These are phyloP conservation scores for Bradypus variegatus DNA, from an alignment of 2,797 vertebrate species.

Conservation along the genomic window DNA sequence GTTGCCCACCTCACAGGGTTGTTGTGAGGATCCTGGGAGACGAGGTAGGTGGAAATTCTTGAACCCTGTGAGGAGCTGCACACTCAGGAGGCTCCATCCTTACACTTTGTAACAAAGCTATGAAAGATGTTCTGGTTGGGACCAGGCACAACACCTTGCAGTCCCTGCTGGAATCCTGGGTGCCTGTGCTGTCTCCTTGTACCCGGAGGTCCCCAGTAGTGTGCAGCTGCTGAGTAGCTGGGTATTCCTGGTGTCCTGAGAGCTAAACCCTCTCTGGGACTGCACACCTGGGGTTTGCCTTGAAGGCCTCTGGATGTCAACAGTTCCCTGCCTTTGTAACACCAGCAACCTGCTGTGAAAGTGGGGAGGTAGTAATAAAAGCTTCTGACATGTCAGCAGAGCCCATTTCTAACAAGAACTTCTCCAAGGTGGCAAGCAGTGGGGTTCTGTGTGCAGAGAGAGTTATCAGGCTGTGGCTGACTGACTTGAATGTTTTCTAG, in stretches of 20 bases:
- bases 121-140: background rate
- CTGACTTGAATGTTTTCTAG: background rate
- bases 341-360: slow-evolving; percentile 1
- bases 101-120: background rate
- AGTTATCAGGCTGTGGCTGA: background rate
- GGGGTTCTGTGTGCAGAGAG: background rate
- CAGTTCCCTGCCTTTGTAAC: slow-evolving; percentile 37
- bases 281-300: slow-evolving; percentile 19
- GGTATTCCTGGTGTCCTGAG: background rate
- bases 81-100: background rate
- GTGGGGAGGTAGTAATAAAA: background rate
- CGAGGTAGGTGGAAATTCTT: background rate
- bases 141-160: background rate
- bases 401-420: background rate
- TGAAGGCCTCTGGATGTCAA: slow-evolving; percentile 43
- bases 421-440: background rate
- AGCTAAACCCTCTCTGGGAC: background rate
- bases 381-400: background rate
- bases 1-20: slow-evolving; percentile 4
- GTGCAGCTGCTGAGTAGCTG: background rate
- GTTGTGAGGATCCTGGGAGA: background rate
- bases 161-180: background rate
- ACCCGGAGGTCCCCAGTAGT: background rate
- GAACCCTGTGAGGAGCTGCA: background rate
- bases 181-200: background rate